Percentiles rank a stretch among this genome's conserved stretches.
Conservation (phyloP, 2,888 invertebrate species). For the Cacoxenus indagator region DNA sequence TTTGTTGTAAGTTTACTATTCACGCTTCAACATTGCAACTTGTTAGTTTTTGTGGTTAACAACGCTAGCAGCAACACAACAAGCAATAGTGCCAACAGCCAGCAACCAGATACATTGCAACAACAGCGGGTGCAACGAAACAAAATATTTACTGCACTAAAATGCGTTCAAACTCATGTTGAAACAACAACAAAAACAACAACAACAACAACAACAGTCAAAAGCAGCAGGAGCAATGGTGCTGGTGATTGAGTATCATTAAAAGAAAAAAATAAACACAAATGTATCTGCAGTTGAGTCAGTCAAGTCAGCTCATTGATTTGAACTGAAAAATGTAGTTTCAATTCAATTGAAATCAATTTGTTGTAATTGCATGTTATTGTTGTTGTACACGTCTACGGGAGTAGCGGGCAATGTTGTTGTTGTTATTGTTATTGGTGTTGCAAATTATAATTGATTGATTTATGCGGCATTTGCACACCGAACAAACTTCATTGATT, state of each 20-base stretch:
- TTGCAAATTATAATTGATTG: constrained; percentile 49
- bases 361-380: constrained; percentile 47
- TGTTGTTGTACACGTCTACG: constrained; percentile 28
- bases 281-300: neutral
- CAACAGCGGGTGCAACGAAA: constrained; percentile 37
- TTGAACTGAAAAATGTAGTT: constrained; percentile 39
- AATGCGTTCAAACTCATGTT: constrained; percentile 51
- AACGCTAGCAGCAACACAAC: constrained; percentile 41
- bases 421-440: constrained; percentile 19
- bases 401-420: neutral
- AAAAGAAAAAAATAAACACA: too few relatives aligned
- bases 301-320: constrained; percentile 6
- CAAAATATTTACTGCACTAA: constrained; percentile 38
- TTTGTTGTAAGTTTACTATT: constrained; percentile 5
- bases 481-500: neutral
- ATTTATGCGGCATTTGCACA: constrained; percentile 40
- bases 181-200: neutral
- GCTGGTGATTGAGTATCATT: neutral
- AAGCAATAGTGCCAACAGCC: constrained; percentile 17
- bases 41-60: constrained; percentile 42
- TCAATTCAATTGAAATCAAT: constrained; percentile 56
- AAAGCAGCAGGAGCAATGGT: too few relatives aligned
- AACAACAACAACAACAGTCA: neutral
- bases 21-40: constrained; percentile 34
- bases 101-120: constrained; percentile 31